These are phyloP conservation scores for Myopa testacea DNA, from an alignment of 2,888 invertebrate species.

Conservation along the genomic window DNA sequence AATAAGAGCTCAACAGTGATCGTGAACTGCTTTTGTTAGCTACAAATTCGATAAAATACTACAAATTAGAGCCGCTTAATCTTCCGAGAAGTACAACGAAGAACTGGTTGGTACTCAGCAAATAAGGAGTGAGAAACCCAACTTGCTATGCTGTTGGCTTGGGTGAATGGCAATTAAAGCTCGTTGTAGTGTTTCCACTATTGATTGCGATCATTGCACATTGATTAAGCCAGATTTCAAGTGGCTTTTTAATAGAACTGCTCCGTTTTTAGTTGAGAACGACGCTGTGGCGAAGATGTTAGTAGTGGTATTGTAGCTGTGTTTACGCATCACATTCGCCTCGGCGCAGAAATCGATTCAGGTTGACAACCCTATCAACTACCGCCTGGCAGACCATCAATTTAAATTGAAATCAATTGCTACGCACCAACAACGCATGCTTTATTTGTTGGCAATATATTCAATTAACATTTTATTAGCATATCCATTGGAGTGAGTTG, in stretches of 20 bases:
- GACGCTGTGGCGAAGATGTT: no score
- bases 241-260: conserved; percentile 50
- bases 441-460: conserved; percentile 33
- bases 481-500: conserved; percentile 36
- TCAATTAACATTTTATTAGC: conserved; percentile 45
- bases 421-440: conserved; percentile 29
- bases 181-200: not conserved
- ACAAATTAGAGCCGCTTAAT: not conserved
- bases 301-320: no score
- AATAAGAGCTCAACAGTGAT: no score
- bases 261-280: no score
- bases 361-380: not conserved
- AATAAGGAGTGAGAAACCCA: not conserved
- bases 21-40: not conserved
- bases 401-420: conserved; percentile 31
- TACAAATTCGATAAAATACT: not conserved
- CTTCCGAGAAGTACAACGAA: not conserved
- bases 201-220: not conserved
- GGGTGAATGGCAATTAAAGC: not conserved
- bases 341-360: not conserved
- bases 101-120: not conserved
- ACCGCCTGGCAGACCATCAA: conserved; percentile 18
- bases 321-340: no score
- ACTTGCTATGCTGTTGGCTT: not conserved
- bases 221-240: not conserved